Evolutionary conservation across 2,113 vertebrate genomes (phyloP), one percentile per base, ranked within the genome.

Genomic region (Eolophus roseicapilla): DNA sequence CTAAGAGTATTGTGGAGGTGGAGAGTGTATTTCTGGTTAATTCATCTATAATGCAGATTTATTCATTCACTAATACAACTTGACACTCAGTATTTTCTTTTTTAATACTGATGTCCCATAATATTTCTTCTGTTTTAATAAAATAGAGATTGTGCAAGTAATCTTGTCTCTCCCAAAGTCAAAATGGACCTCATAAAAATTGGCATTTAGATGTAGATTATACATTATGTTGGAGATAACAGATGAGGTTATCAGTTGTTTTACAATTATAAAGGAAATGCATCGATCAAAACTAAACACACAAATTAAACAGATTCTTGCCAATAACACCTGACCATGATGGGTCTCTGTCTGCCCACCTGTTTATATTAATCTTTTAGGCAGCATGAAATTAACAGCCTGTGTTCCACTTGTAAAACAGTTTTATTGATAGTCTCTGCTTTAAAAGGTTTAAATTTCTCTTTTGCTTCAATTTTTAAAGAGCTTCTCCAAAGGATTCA

Each of bases 71-170:
- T 96, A 96, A 97, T 91, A 37, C 70, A 95, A 88, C 43, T 31
- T 71, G 75, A 88, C 84, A 87, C 17, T 82, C 21, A 43, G 31
- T 90, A 94, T 82, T 95, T 97, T 93, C 13, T 87, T 95, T 96
- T 93, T 92, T 90, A 96, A 92, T 83, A 97, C 93, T 92, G 94
- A 59, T 29, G 9, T 47, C 62, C 62, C 11, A 11, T 43, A 90
- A 25, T 93, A 92, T 87, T 97, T 95, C 69, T 93, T 91, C 49
- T 59, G 69, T 91, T 97, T 96, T 97, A 97, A 97, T 97, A 96
- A 98, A 97, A 96, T 8, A 83, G 64, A 95, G 87, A 94, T 93
- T 96, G 90, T 92, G 57, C 3, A 71, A 86, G 67, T 90, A 94
- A 95, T 94, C 93, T 92, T 87, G 80, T 94, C 59, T 95, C 52